These are phyloP conservation scores for Allophyes oxyacanthae DNA, from an alignment of 2,888 invertebrate genomes.

Conservation along the genomic window DNA sequence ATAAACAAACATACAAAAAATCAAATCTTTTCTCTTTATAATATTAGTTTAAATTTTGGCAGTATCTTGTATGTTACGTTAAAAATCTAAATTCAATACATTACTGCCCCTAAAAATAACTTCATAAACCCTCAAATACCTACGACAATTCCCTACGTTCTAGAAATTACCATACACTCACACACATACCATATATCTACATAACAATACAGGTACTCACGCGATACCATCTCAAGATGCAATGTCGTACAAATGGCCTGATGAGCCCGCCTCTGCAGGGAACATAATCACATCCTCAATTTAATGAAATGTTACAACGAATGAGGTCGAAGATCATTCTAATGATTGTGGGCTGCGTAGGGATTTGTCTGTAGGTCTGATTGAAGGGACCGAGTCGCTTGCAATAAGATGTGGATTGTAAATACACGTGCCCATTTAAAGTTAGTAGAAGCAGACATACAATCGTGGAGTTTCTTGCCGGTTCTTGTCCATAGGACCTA, in stretches of 20 bases:
- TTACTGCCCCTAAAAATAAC: too few species aligned
- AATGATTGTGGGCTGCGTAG: conserved; percentile 7
- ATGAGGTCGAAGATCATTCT: conserved; percentile 35
- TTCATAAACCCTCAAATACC: too few species aligned
- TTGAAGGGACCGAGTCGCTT: not conserved
- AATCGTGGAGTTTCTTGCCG: too few species aligned
- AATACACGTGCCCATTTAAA: not conserved
- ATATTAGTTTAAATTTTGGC: too few species aligned
- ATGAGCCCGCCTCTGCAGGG: conserved; percentile 42
- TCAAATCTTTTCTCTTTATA: too few species aligned
- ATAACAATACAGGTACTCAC: not conserved
- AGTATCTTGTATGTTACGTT: too few species aligned
- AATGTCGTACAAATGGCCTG: conserved; percentile 29
- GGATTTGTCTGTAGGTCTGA: too few species aligned
- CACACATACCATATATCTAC: not conserved
- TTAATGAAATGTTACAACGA: conserved; percentile 39
- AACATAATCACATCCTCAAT: conserved; percentile 51
- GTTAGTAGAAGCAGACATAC: too few species aligned
- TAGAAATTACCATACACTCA: not conserved
- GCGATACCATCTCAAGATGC: conserved; percentile 33
- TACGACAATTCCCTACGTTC: not conserved
- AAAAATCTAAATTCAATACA: too few species aligned
- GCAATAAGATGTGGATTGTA: not conserved
- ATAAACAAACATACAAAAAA: too few species aligned
- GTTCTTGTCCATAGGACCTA: too few species aligned